Conservation (phyloP, 2,113 vertebrate genomes). For the Oceanites oceanicus region DNA sequence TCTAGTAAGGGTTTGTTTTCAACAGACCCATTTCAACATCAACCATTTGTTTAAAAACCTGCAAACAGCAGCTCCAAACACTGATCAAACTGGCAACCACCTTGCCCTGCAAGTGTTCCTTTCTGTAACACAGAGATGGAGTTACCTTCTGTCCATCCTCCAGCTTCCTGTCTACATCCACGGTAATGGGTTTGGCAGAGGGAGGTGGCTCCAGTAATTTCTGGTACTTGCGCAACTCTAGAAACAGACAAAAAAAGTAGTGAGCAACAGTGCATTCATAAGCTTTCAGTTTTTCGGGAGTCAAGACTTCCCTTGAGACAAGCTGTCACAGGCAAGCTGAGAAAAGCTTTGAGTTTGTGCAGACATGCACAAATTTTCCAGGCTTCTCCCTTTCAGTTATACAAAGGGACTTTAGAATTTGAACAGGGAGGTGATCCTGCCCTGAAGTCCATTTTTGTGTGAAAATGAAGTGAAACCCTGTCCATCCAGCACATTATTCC, state of each 20-base stretch:
- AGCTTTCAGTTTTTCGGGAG: neutral
- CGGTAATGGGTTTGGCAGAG: conserved; percentile 74
- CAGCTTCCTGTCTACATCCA: conserved; percentile 87
- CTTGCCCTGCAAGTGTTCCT: neutral
- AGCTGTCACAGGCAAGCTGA: neutral
- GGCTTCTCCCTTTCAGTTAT: neutral
- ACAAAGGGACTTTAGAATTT: neutral
- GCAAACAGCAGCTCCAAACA: neutral
- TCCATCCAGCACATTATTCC: neutral
- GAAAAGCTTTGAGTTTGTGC: neutral
- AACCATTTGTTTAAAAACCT: neutral
- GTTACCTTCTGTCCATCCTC: conserved; percentile 90
- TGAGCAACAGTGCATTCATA: neutral
- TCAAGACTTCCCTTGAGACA: neutral
- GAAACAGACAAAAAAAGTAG: neutral
- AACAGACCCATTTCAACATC: neutral
- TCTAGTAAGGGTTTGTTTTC: neutral
- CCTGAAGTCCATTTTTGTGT: neutral
- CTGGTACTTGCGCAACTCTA: conserved; percentile 84
- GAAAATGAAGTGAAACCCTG: neutral
- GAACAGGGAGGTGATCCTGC: neutral
- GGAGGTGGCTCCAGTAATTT: conserved; percentile 78
- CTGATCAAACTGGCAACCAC: neutral
- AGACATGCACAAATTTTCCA: neutral
- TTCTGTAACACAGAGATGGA: neutral